Conservation (phyloP, 2,113 vertebrate species). For the Sisor rabdophorus region DNA sequence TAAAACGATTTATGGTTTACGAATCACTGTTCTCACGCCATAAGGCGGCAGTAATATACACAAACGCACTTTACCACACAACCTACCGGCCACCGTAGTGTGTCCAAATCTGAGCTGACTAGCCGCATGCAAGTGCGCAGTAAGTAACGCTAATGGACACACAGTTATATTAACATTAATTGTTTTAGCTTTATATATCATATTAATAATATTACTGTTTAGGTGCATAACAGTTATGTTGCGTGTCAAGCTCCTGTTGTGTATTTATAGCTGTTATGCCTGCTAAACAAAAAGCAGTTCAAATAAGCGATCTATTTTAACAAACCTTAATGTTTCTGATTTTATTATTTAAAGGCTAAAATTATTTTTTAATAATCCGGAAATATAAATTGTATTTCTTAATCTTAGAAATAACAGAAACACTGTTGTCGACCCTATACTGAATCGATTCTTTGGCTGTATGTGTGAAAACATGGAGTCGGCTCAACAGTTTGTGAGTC, state of each 20-base stretch:
- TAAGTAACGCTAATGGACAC: not conserved
- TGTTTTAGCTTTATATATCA: not conserved
- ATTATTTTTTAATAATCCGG: not conserved
- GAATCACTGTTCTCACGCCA: not conserved
- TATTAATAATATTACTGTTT: not conserved
- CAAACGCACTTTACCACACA: not conserved
- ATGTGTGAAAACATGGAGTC: not conserved
- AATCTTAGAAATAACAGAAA: not conserved
- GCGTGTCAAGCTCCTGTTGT: not conserved
- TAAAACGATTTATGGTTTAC: no score
- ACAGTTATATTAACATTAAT: not conserved
- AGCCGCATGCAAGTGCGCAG: not conserved
- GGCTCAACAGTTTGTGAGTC: not conserved
- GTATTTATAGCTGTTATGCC: not conserved
- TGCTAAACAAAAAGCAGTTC: not conserved
- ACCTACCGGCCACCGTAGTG: conserved; percentile 13
- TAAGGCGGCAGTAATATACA: not conserved
- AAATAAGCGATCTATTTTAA: not conserved
- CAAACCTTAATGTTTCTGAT: no score
- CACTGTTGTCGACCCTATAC: not conserved
- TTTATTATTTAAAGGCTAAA: not conserved
- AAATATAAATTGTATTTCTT: not conserved
- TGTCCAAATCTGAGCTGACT: not conserved
- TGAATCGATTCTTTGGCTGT: not conserved
- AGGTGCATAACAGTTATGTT: not conserved